These are phyloP conservation scores for Dicranocentrus wangi DNA, from an alignment of 2,888 invertebrate genomes.

Conservation along the genomic window DNA sequence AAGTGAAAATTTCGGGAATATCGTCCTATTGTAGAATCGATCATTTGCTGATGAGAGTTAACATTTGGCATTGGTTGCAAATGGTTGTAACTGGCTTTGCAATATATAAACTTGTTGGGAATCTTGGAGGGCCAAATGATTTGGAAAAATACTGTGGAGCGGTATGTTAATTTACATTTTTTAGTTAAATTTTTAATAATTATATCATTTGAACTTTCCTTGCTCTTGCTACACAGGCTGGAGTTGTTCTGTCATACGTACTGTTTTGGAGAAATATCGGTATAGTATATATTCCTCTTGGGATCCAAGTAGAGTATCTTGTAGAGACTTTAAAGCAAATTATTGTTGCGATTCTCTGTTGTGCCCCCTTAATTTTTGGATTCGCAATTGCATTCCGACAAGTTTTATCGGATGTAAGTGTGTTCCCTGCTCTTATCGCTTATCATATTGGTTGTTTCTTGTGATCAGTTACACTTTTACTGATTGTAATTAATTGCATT, in stretches of 20 bases:
- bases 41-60: background rate
- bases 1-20: background rate
- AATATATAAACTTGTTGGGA: background rate
- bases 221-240: slow-evolving; percentile 3
- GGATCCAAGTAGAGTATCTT: slow-evolving; percentile 42
- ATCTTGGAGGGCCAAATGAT: background rate
- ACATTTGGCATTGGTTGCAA: slow-evolving; percentile 23
- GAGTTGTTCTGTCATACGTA: slow-evolving; percentile 15
- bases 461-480: too few relatives aligned
- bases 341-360: slow-evolving; percentile 14
- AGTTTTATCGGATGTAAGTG: slow-evolving; percentile 37
- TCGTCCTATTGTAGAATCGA: background rate
- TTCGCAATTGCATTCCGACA: slow-evolving; percentile 30
- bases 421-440: background rate
- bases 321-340: slow-evolving; percentile 44
- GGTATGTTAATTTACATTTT: slow-evolving; percentile 14
- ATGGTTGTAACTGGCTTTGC: background rate
- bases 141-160: slow-evolving; percentile 26
- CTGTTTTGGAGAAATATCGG: slow-evolving; percentile 41
- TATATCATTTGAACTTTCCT: background rate
- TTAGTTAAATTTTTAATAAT: too few relatives aligned
- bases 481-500: too few relatives aligned
- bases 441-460: too few relatives aligned
- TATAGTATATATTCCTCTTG: slow-evolving; percentile 33
- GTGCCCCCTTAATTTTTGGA: slow-evolving; percentile 14